These are phyloP conservation scores for Amblyopsis rosae DNA, from an alignment of 2,113 vertebrate species.

Conservation along the genomic window DNA sequence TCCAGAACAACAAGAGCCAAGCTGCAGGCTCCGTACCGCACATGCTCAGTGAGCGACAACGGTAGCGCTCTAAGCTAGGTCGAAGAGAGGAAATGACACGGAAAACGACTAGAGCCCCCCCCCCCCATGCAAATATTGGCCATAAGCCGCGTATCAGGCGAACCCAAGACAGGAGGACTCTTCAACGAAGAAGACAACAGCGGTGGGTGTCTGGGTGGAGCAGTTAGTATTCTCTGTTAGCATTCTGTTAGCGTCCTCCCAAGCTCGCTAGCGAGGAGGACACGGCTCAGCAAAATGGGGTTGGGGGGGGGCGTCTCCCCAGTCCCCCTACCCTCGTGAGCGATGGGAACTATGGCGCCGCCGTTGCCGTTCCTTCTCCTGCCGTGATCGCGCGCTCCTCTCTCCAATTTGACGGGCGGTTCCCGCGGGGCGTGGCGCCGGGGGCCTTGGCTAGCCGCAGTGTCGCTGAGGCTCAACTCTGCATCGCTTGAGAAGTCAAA, in stretches of 20 bases:
- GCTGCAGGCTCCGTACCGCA: constrained; percentile 51
- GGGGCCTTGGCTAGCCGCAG: constrained; percentile 85
- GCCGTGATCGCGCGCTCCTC: constrained; percentile 82
- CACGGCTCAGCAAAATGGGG: constrained; percentile 52
- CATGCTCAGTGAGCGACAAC: constrained; percentile 87
- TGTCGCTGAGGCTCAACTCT: constrained; percentile 91
- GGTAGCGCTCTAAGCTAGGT: constrained; percentile 56
- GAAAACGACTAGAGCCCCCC: constrained; percentile 18
- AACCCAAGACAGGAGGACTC: constrained; percentile 74
- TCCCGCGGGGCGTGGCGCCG: constrained; percentile 80
- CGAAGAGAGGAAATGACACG: constrained; percentile 45
- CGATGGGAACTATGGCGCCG: constrained; percentile 89
- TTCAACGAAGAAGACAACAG: constrained; percentile 66
- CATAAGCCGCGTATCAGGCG: constrained; percentile 56
- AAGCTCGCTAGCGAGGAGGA: constrained; percentile 58
- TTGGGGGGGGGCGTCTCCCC: constrained; percentile 79
- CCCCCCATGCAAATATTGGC: constrained; percentile 77
- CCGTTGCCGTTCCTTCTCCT: constrained; percentile 43
- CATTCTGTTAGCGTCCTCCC: no score
- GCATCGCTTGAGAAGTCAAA: constrained; percentile 97
- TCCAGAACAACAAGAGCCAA: constrained; percentile 16
- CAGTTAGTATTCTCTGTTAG: constrained; percentile 58
- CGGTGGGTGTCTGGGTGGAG: constrained; percentile 36
- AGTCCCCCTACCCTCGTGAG: constrained; percentile 97
- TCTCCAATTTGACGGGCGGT: constrained; percentile 85